Conservation (phyloP, 2,113 vertebrate species). For the Odontophorus gujanensis region DNA sequence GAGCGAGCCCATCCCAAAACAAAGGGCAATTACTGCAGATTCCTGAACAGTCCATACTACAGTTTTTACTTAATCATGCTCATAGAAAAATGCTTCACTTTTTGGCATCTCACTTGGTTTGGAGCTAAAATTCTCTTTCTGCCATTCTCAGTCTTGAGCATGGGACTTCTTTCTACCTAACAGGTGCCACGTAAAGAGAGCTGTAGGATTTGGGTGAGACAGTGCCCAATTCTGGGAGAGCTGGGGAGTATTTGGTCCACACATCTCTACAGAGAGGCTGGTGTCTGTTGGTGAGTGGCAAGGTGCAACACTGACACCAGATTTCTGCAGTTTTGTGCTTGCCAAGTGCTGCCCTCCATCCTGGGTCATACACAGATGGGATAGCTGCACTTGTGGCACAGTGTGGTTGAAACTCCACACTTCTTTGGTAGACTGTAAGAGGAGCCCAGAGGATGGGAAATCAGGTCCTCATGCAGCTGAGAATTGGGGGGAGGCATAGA, state of each 20-base stretch:
- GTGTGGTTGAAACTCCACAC: fast-evolving
- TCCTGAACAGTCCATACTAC: neutral
- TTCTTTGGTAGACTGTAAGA: too few relatives aligned
- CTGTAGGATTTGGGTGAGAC: too few relatives aligned
- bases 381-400: fast-evolving
- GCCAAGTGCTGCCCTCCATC: neutral
- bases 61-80: neutral
- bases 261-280: too few relatives aligned
- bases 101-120: too few relatives aligned
- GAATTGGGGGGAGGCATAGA: neutral
- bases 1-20: neutral
- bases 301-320: neutral
- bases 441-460: neutral
- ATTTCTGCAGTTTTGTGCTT: neutral
- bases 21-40: neutral
- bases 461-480: neutral
- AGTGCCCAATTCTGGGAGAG: too few relatives aligned
- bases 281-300: neutral
- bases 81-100: neutral
- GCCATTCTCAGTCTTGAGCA: neutral
- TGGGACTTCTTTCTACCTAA: too few relatives aligned
- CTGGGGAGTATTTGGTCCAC: too few relatives aligned
- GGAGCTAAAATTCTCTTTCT: neutral
- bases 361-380: fast-evolving
- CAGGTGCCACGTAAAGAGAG: too few relatives aligned